Conservation (phyloP, 1,140 invertebrate species). For the Acromyrmex heyeri region DNA sequence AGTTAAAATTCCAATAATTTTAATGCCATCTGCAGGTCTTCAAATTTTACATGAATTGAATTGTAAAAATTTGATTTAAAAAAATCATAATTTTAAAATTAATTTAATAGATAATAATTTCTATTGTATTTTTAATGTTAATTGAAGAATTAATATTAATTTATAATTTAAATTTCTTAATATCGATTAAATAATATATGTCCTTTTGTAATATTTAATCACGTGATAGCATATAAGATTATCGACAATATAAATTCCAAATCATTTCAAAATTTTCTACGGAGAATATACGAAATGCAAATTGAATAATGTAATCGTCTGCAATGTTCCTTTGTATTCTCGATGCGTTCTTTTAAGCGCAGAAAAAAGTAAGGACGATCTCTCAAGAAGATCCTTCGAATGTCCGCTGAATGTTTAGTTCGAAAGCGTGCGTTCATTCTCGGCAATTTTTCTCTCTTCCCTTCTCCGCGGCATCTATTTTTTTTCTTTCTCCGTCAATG, state of each 20-base stretch:
- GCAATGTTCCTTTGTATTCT: neutral
- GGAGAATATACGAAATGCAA: neutral
- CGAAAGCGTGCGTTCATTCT: conserved; percentile 36
- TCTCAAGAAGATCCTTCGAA: conserved; percentile 5
- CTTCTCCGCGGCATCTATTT: conserved; percentile 28
- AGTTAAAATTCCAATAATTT: neutral
- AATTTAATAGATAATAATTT: conserved; percentile 14
- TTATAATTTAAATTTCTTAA: neutral
- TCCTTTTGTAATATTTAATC: neutral
- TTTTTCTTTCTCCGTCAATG: conserved; percentile 59
- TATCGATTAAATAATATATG: neutral
- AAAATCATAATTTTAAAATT: neutral
- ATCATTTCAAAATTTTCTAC: neutral
- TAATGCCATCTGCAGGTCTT: neutral
- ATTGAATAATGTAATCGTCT: neutral
- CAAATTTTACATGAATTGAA: neutral
- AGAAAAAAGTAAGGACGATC: conserved; percentile 1
- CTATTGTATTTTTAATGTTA: neutral
- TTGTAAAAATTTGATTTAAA: neutral
- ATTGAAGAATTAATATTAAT: conserved; percentile 7
- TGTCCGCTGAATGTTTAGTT: conserved; percentile 34
- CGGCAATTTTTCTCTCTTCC: conserved; percentile 43
- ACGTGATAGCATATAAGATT: neutral
- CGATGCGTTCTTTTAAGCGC: neutral
- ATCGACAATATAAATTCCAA: neutral